phyloP scores from a whole-genome alignment of 2,113 vertebrate genomes.

The Jacana jacana region DNA sequence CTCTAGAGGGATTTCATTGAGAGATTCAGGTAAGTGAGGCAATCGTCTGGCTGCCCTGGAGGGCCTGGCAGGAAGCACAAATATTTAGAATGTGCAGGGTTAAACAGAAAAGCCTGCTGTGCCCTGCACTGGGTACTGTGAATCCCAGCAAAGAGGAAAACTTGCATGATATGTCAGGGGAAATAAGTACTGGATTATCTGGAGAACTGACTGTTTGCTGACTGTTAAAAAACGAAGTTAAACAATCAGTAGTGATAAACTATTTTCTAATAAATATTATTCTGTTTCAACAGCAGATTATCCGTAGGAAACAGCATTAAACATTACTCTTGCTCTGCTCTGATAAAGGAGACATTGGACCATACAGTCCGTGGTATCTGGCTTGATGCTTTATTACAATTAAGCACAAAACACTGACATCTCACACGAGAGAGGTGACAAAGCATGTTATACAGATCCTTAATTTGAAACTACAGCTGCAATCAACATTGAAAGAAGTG shows the following conservation, averaged over 20 bases:
- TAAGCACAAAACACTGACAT: slow-evolving; percentile 13
- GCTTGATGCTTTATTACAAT: slow-evolving; percentile 38
- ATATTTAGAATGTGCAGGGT: neutral
- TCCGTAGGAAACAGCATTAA: slow-evolving; percentile 1
- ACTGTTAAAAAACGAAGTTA: neutral
- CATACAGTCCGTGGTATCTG: neutral
- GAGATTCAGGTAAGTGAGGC: neutral
- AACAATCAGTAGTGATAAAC: neutral
- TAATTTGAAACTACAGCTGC: slow-evolving; percentile 8
- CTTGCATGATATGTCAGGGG: neutral
- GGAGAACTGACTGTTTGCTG: slow-evolving; percentile 44
- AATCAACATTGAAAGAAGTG: neutral
- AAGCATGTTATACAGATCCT: neutral
- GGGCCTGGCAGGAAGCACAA: neutral
- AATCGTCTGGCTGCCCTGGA: no score
- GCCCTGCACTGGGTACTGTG: neutral
- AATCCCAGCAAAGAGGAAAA: neutral
- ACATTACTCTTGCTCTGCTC: slow-evolving; percentile 2
- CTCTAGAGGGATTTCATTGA: neutral
- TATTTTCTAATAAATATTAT: slow-evolving; percentile 27
- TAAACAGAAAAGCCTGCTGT: neutral
- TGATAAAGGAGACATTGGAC: neutral
- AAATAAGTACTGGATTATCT: slow-evolving; percentile 10
- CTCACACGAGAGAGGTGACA: neutral
- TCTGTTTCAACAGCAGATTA: neutral